Conservation (phyloP, 1,140 invertebrate genomes). For the Aphidius ervi region DNA sequence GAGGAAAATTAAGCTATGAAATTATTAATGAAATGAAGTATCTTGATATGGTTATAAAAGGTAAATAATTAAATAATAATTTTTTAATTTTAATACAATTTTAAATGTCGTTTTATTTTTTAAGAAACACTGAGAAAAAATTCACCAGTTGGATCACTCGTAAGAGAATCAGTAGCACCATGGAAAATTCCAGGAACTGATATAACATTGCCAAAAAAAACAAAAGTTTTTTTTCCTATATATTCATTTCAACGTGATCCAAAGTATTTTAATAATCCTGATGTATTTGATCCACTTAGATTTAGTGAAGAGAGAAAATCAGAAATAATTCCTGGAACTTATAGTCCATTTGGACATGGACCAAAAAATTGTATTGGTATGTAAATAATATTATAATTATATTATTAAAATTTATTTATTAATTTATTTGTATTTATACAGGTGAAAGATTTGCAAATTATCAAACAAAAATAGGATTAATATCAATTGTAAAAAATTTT, state of each 20-base stretch:
- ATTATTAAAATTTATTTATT: background rate
- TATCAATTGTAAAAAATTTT: slow-evolving; percentile 17
- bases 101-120: background rate
- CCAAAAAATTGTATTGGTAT: slow-evolving; percentile 53
- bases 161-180: slow-evolving; percentile 42
- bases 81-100: no score
- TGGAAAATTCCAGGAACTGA: slow-evolving; percentile 48
- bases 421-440: slow-evolving; percentile 5
- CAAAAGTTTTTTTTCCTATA: slow-evolving; percentile 45
- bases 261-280: slow-evolving; percentile 57
- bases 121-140: slow-evolving; percentile 57
- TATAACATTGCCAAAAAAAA: slow-evolving; percentile 45
- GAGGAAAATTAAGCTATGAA: slow-evolving; percentile 33
- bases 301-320: slow-evolving; percentile 16
- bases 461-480: slow-evolving; percentile 24
- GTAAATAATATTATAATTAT: background rate
- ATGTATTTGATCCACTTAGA: slow-evolving; percentile 58
- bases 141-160: slow-evolving; percentile 49
- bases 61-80: background rate
- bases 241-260: slow-evolving; percentile 60
- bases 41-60: slow-evolving; percentile 25
- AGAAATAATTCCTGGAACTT: background rate
- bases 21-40: slow-evolving; percentile 36
- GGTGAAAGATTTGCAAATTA: slow-evolving; percentile 23
- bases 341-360: slow-evolving; percentile 48